These are phyloP conservation scores for Cephus cinctus DNA, from an alignment of 1,140 invertebrate species.

Conservation along the genomic window DNA sequence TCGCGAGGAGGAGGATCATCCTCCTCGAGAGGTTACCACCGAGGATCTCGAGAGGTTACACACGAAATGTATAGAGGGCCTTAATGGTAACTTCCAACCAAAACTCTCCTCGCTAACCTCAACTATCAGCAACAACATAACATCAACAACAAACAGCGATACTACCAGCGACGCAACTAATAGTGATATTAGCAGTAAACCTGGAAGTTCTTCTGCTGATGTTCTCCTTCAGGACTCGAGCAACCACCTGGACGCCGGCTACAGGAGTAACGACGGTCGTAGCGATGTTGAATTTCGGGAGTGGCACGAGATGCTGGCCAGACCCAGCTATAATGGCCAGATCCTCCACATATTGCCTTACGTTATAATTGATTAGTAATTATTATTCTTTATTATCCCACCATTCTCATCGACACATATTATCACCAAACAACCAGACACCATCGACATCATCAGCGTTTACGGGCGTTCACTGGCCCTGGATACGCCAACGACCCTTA, in stretches of 20 bases:
- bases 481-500: slow-evolving; percentile 22
- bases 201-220: slow-evolving; percentile 19
- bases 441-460: too few relatives aligned
- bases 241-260: too few relatives aligned
- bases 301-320: slow-evolving; percentile 78
- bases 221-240: slow-evolving; percentile 7
- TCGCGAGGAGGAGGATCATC: slow-evolving; percentile 28
- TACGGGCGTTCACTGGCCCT: too few relatives aligned
- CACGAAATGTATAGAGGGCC: slow-evolving; percentile 42
- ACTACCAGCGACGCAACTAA: slow-evolving; percentile 23
- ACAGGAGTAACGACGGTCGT: slow-evolving; percentile 24
- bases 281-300: slow-evolving; percentile 67
- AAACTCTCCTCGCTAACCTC: slow-evolving; percentile 28
- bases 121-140: slow-evolving; percentile 12
- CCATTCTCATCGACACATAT: slow-evolving; percentile 24
- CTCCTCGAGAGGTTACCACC: slow-evolving; percentile 27
- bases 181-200: slow-evolving; percentile 24
- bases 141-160: slow-evolving; percentile 18
- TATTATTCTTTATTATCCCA: slow-evolving; percentile 33
- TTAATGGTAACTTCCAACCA: slow-evolving; percentile 51
- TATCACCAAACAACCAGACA: too few relatives aligned
- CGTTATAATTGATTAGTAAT: slow-evolving; percentile 80
- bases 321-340: slow-evolving; percentile 69
- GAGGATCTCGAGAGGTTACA: slow-evolving; percentile 47
- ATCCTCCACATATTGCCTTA: slow-evolving; percentile 87